Conservation (phyloP, 1,140 invertebrate genomes). For the Eueides isabella region DNA sequence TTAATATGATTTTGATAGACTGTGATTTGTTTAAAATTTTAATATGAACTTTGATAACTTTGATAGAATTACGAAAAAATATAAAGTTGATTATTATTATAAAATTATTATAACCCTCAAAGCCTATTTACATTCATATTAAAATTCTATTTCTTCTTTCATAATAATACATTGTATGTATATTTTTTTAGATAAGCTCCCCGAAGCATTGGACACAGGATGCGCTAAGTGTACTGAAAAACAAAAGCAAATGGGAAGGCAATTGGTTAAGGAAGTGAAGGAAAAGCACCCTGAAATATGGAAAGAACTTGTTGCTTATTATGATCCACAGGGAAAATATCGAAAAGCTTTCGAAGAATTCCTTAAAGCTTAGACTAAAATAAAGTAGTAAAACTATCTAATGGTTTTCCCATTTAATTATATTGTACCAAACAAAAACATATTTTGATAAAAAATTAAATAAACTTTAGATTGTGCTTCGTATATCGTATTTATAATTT, state of each 20-base stretch:
- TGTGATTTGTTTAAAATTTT: too few species aligned
- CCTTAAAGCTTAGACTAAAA: conserved; percentile 47
- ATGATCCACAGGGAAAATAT: conserved; percentile 78
- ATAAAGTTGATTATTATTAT: too few species aligned
- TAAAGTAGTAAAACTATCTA: background rate
- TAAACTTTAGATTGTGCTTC: conserved; percentile 15
- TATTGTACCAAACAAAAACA: background rate
- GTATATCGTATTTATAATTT: background rate
- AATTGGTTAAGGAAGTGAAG: conserved; percentile 77
- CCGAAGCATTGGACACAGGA: conserved; percentile 83
- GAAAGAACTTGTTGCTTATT: conserved; percentile 67
- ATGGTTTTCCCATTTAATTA: background rate
- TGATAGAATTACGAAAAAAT: too few species aligned
- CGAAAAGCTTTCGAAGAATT: conserved; percentile 65
- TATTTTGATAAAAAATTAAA: background rate
- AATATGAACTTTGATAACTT: too few species aligned
- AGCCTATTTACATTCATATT: too few species aligned
- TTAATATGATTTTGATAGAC: too few species aligned
- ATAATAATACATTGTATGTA: too few species aligned
- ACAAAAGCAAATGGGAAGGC: conserved; percentile 64
- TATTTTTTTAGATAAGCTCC: conserved; percentile 82
- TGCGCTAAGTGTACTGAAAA: conserved; percentile 82
- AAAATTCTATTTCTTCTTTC: too few species aligned
- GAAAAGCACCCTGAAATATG: conserved; percentile 71
- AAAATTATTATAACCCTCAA: too few species aligned